Percentiles rank a stretch among this genome's conserved stretches.
Conservation (phyloP, 92 coral and sea anemone genomes). For the Palythoa heliodiscus region DNA sequence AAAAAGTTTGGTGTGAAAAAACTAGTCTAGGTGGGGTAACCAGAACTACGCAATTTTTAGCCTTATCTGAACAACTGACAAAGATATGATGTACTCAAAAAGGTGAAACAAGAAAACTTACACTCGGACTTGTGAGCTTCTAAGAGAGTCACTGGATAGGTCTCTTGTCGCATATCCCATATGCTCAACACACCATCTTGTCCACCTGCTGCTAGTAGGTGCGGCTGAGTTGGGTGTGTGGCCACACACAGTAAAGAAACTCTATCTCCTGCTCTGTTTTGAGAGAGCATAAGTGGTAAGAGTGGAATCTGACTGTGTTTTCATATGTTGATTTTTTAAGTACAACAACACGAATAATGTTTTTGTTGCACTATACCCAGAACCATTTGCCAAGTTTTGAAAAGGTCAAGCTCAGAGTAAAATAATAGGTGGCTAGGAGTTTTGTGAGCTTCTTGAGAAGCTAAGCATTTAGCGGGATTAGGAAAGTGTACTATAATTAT, state of each 20-base stretch:
- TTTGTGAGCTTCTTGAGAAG: too few species aligned
- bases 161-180: conserved; percentile 97
- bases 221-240: conserved; percentile 96
- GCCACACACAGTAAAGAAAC: conserved; percentile 91
- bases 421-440: too few species aligned
- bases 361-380: too few species aligned
- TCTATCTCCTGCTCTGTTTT: conserved; percentile 86
- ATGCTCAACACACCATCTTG: conserved; percentile 96
- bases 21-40: too few species aligned
- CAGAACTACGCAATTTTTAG: too few species aligned
- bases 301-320: not conserved
- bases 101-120: conserved; percentile 29
- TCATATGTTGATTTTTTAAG: too few species aligned
- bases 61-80: not conserved
- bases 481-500: too few species aligned
- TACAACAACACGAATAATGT: too few species aligned
- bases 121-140: conserved; percentile 95
- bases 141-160: conserved; percentile 89
- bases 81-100: not conserved
- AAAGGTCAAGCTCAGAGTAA: too few species aligned
- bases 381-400: too few species aligned
- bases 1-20: too few species aligned
- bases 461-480: too few species aligned
- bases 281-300: not conserved
- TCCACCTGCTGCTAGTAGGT: conserved; percentile 95